Evolutionary conservation across 30 jellyfish, hydroid and myxozoan species (phyloP).

Genomic region (Turritopsis rubra): DNA sequence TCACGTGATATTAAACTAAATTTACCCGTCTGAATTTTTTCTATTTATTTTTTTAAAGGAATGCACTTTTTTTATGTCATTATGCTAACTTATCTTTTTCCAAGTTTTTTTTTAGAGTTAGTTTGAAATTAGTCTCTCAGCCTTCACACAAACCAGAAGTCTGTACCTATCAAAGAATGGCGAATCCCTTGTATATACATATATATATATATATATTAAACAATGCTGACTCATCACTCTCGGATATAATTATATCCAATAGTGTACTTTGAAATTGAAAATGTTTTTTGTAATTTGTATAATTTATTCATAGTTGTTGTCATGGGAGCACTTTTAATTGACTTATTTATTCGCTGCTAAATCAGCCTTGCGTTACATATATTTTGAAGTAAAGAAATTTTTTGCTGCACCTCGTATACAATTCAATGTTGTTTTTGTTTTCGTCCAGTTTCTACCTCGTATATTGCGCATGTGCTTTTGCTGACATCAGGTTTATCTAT

Average conservation of each 20-base stretch:
- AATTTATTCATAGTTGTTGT: not conserved
- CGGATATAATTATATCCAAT: not conserved
- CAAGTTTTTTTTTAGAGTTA: no score
- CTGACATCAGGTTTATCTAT: no score
- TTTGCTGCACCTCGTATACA: not conserved
- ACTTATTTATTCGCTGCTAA: not conserved
- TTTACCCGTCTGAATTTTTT: not conserved
- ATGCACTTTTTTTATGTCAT: not conserved
- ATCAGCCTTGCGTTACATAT: not conserved
- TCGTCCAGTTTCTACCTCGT: no score
- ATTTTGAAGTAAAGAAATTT: not conserved
- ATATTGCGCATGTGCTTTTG: no score
- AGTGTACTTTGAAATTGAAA: not conserved
- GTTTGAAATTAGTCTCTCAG: no score
- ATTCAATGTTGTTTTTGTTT: not conserved
- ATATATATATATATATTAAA: no score
- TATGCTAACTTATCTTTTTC: not conserved
- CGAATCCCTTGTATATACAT: no score
- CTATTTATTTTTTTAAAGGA: not conserved
- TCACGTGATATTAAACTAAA: not conserved
- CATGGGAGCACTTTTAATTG: not conserved
- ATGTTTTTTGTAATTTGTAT: not conserved
- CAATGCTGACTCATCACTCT: not conserved
- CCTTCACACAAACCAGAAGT: not conserved
- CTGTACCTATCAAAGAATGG: not conserved